Evolutionary conservation across 2,113 vertebrate species (phyloP).

Genomic region (Oriolus oriolus): DNA sequence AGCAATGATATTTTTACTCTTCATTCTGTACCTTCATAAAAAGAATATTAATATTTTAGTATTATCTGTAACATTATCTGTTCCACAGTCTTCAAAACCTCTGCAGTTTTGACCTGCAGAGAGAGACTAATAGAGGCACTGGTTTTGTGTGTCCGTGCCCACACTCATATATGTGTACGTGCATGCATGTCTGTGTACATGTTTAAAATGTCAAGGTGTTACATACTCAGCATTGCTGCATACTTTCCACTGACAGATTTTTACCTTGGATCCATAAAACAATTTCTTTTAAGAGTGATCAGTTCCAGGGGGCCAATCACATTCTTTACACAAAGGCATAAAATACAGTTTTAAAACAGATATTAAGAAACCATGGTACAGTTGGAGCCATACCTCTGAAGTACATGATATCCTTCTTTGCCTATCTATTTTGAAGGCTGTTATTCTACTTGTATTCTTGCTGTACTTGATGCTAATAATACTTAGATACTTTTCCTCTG

Average conservation of each 20-base stretch:
- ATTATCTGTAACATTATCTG: background rate
- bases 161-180: fast-evolving
- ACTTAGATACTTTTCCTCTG: background rate
- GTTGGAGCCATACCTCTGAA: background rate
- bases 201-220: background rate
- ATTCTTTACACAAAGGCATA: background rate
- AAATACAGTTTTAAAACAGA: background rate
- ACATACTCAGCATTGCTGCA: background rate
- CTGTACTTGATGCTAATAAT: background rate
- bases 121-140: background rate
- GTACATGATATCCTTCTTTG: background rate
- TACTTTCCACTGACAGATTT: background rate
- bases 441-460: too few species aligned
- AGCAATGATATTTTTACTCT: background rate
- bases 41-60: background rate
- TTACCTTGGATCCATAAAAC: background rate
- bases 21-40: background rate
- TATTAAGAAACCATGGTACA: background rate
- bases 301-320: fast-evolving
- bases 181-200: fast-evolving
- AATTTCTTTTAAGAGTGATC: background rate
- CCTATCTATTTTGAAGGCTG: background rate
- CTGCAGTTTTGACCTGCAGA: background rate
- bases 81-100: background rate
- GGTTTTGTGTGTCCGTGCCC: background rate